Base-by-base conservation (phyloP, 2,888 invertebrate species). In the Neria commutata region DNA sequence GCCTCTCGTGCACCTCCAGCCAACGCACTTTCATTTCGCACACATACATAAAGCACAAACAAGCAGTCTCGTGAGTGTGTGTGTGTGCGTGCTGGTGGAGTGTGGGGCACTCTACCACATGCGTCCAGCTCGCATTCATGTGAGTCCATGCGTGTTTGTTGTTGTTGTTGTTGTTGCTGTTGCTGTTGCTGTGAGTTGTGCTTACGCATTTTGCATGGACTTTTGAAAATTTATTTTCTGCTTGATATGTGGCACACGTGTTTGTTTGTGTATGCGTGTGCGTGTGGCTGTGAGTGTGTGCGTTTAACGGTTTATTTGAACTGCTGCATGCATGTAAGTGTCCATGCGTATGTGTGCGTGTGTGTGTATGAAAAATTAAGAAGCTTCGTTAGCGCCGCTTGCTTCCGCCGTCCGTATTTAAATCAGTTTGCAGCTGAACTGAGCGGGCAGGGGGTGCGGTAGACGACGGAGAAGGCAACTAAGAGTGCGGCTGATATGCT, bases 231-330 rank as follows among this genome's bases (percentile, higher is more conserved):
- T 58, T 71, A 66, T 70, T 61, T 60, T 66, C 62, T 63, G 62
- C 71, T 73, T 73, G 56, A 73, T 68, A 71, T 71, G 62, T 71
- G 54, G 62, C 62, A 63, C 71, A 71, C 69, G 64, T 64, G 60
- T 63, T 6, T 24, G 48, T 42, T 48, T 54, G n/a, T 40, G n/a
- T n/a, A n/a, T n/a, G n/a, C n/a, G n/a, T n/a, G n/a, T n/a, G n/a
- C n/a, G n/a, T n/a, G n/a, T n/a, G n/a, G n/a, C n/a, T n/a, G n/a
- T n/a, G n/a, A n/a, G n/a, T n/a, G n/a, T n/a, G 33, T 54, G 29
- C 24, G n/a, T 37, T 23, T 54, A 37, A 48, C 24, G 51, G 37
- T 24, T 34, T 34, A 19, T 51, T 37, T 37, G n/a, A n/a, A n/a
- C n/a, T n/a, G n/a, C n/a, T n/a, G n/a, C n/a, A n/a, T n/a, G 17